Evolutionary conservation across 2,113 vertebrate species (phyloP).

Genomic region (Eulacestoma nigropectus): DNA sequence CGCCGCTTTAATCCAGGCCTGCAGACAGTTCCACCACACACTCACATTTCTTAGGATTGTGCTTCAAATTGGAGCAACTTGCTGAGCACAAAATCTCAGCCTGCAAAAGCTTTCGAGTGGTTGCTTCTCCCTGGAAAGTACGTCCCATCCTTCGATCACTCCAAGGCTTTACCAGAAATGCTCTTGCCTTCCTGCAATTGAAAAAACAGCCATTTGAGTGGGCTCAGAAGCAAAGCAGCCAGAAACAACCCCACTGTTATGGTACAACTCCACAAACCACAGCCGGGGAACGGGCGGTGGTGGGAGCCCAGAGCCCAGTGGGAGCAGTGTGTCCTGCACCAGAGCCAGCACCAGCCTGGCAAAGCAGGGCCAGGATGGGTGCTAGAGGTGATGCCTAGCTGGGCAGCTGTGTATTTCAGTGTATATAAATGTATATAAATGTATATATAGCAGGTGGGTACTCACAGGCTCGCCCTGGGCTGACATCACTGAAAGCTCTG

Average conservation of each 20-base stretch:
- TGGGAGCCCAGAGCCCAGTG: no score
- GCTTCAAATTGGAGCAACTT: not conserved
- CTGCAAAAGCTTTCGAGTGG: not conserved
- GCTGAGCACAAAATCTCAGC: not conserved
- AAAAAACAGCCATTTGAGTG: accelerated
- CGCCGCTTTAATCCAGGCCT: not conserved
- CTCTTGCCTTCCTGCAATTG: accelerated
- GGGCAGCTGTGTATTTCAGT: no score
- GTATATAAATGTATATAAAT: no score
- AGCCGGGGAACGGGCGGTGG: accelerated
- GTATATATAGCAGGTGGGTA: not conserved
- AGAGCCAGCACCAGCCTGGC: no score
- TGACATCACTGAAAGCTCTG: accelerated
- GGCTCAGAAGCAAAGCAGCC: not conserved
- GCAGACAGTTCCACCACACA: not conserved
- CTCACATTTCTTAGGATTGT: not conserved
- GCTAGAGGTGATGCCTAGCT: not conserved
- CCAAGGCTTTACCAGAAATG: not conserved
- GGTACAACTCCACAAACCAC: not conserved
- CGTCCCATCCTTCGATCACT: accelerated
- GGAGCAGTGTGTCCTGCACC: no score
- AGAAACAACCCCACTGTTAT: not conserved
- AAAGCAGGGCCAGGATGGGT: not conserved
- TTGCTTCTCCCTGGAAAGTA: not conserved
- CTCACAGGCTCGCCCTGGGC: accelerated